Percentiles rank a stretch among this genome's conserved stretches.
These are phyloP conservation scores for Myotis daubentonii DNA, from an alignment of 2,797 vertebrate species.

Conservation along the genomic window DNA sequence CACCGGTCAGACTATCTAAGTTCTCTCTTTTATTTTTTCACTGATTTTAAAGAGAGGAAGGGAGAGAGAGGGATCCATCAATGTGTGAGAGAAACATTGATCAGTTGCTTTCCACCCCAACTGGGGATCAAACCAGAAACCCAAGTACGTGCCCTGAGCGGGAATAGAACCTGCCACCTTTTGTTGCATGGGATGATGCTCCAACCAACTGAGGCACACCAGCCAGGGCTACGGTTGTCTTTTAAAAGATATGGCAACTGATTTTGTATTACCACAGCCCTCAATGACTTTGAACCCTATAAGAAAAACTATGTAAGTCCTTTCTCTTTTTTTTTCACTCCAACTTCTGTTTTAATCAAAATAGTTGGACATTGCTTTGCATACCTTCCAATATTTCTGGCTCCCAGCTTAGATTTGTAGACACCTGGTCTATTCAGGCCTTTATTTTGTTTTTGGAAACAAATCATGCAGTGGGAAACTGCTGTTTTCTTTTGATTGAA, in stretches of 20 bases:
- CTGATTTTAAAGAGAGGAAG: not conserved
- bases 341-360: conserved; percentile 40
- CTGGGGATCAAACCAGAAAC: not conserved
- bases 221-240: not conserved
- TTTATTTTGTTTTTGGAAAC: not conserved
- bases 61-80: not conserved
- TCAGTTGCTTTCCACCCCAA: not conserved
- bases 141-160: fast-evolving
- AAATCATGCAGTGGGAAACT: not conserved
- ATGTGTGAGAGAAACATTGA: not conserved
- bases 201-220: not conserved
- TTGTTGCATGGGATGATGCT: not conserved
- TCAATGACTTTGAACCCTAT: not conserved
- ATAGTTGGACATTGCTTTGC: not conserved
- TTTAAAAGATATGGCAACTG: conserved; percentile 14
- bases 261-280: not conserved
- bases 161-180: not conserved
- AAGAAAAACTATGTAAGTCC: not conserved
- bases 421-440: not conserved
- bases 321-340: not conserved
- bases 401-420: not conserved
- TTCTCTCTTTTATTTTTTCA: conserved; percentile 10
- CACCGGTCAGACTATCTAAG: not conserved
- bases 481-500: conserved; percentile 39
- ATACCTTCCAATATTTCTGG: not conserved